Evolutionary conservation across 2,797 vertebrate genomes (phyloP), one percentile per base, ranked within the genome.

Genomic region (Poeciliopsis turneri): DNA sequence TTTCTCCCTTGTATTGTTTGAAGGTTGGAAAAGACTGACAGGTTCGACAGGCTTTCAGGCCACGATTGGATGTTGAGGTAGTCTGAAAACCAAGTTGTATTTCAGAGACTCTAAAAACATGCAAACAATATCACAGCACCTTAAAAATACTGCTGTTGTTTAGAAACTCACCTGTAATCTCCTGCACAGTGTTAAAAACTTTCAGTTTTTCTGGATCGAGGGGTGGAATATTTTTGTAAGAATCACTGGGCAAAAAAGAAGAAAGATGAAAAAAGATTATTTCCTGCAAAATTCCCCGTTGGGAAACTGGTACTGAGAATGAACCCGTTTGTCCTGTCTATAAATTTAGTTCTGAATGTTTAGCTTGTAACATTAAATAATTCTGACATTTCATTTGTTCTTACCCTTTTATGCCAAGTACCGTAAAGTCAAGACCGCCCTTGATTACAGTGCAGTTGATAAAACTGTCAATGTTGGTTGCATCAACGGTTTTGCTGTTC

Each of bases 381-480:
- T 70, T n/a, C 3, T 46, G 46, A 1, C 2, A 18, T 11, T 46
- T 3, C 4, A 64, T 25, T 45, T 13, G 9, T 28, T 43, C 95
- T 95, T 93, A 99, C 98, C 98, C 98, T 10, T 95, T 28, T 77
- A 99, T 97, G 66, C 98, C 98, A 0, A 97, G 98, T 84, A 97
- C 95, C 59, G 99, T 96, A 88, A 99, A 99, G 71, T 98, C 96
- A 79, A 99, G 94, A 87, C 97, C 97, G 77, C 98, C 98, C 92
- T 97, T 93, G 86, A 99, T 99, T 94, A 96, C 98, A 55, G 98
- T 99, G 94, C 98, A 99, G 95, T 99, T 99, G 81, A 97, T 94
- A 79, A 99, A 99, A 69, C 95, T 96, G 94, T 98, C 97, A 4
- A 99, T 99, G 90, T 99, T 99, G 25, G 79, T 92, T 0, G 97